These are phyloP conservation scores for Cantharis rustica DNA, from an alignment of 2,888 invertebrate species.

Conservation along the genomic window DNA sequence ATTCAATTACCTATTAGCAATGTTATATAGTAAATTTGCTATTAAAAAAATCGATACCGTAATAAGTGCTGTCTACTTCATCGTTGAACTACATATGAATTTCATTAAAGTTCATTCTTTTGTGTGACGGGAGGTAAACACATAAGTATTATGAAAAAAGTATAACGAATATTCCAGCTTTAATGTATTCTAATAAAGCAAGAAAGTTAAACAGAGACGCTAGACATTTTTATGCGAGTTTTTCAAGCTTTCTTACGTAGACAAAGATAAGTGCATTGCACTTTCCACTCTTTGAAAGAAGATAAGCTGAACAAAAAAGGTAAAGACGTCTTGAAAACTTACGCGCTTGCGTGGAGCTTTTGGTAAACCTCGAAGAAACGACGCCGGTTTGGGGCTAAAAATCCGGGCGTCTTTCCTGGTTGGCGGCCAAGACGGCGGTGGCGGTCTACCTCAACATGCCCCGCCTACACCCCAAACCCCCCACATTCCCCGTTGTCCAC, in stretches of 20 bases:
- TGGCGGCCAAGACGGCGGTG: conserved; percentile 58
- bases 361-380: conserved; percentile 60
- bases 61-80: neutral
- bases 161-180: neutral
- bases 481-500: conserved; percentile 41
- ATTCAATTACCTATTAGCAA: neutral
- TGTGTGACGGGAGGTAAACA: neutral
- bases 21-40: neutral
- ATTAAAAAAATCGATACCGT: neutral
- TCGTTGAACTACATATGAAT: neutral
- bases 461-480: conserved; percentile 52
- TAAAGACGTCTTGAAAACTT: conserved; percentile 51
- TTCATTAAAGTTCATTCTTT: neutral
- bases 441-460: conserved; percentile 60
- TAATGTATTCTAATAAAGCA: neutral
- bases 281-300: conserved; percentile 31
- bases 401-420: conserved; percentile 60
- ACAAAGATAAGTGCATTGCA: conserved; percentile 26
- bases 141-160: neutral
- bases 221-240: neutral
- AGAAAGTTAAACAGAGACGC: conserved; percentile 19
- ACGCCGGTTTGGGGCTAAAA: conserved; percentile 60
- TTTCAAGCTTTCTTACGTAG: conserved; percentile 23
- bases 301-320: conserved; percentile 45
- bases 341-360: conserved; percentile 53